These are phyloP conservation scores for Atta colombica DNA, from an alignment of 1,140 invertebrate species.

Conservation along the genomic window DNA sequence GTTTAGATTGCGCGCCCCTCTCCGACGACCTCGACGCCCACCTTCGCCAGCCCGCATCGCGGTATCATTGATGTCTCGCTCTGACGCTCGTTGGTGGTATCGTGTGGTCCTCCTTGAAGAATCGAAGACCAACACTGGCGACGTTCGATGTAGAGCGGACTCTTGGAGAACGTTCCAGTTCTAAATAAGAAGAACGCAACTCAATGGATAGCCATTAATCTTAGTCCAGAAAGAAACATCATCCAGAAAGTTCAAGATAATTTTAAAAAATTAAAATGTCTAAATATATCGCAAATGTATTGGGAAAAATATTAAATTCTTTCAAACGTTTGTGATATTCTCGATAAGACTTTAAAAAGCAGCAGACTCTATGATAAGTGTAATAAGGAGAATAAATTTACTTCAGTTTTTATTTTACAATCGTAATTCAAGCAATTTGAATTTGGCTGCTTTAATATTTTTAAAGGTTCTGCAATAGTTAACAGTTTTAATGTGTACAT, in stretches of 20 bases:
- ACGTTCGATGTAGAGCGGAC: slow-evolving; percentile 2
- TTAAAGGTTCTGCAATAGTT: not conserved
- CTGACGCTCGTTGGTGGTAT: not conserved
- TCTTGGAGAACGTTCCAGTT: slow-evolving; percentile 8
- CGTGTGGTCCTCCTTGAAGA: slow-evolving; percentile 16
- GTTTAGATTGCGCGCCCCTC: slow-evolving; percentile 76
- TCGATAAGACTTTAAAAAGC: not conserved
- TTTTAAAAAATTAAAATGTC: not conserved
- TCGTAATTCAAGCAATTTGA: not conserved
- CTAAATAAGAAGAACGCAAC: not conserved
- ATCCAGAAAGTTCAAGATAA: not conserved
- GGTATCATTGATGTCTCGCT: slow-evolving; percentile 44
- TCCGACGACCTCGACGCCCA: slow-evolving; percentile 51
- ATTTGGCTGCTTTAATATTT: not conserved
- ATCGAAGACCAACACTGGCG: slow-evolving; percentile 51
- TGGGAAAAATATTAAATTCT: not conserved
- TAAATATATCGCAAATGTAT: not conserved
- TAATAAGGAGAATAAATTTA: not conserved
- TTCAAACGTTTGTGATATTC: not conserved
- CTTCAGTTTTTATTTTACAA: not conserved
- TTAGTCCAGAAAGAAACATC: not conserved
- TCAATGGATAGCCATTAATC: not conserved
- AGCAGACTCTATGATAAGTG: not conserved
- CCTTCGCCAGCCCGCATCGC: slow-evolving; percentile 9
- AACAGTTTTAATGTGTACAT: not conserved